Conservation (phyloP, 2,888 invertebrate genomes). For the Galerucella calmariensis region DNA sequence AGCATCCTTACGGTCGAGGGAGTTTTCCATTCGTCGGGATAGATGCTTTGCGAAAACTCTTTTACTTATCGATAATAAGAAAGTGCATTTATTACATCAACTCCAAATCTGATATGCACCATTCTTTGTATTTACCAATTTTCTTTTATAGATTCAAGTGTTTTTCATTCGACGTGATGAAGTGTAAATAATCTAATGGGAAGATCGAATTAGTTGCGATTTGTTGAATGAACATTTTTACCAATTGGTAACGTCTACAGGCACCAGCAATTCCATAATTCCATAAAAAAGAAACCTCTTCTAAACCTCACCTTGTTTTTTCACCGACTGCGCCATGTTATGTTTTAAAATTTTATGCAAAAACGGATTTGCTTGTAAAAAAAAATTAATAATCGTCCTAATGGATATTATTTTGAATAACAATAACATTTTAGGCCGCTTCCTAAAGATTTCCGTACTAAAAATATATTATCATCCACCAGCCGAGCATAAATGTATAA, state of each 20-base stretch:
- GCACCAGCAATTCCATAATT: too few species aligned
- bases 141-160: constrained; percentile 14
- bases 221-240: background rate
- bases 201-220: background rate
- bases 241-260: too few species aligned
- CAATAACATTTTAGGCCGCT: background rate
- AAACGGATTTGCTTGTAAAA: too few species aligned
- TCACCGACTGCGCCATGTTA: too few species aligned
- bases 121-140: constrained; percentile 36
- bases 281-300: too few species aligned
- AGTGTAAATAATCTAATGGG: background rate
- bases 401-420: background rate
- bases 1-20: constrained; percentile 55
- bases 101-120: constrained; percentile 37
- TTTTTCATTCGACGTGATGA: constrained; percentile 1
- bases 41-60: constrained; percentile 40
- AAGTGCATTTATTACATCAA: constrained; percentile 40
- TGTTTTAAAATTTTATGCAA: too few species aligned
- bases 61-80: constrained; percentile 43
- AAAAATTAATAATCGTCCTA: background rate
- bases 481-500: constrained; percentile 26
- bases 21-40: constrained; percentile 50
- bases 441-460: background rate
- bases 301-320: too few species aligned
- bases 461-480: constrained; percentile 22